These are phyloP conservation scores for Amazona finschi DNA, from an alignment of 2,797 vertebrate species.

Conservation along the genomic window DNA sequence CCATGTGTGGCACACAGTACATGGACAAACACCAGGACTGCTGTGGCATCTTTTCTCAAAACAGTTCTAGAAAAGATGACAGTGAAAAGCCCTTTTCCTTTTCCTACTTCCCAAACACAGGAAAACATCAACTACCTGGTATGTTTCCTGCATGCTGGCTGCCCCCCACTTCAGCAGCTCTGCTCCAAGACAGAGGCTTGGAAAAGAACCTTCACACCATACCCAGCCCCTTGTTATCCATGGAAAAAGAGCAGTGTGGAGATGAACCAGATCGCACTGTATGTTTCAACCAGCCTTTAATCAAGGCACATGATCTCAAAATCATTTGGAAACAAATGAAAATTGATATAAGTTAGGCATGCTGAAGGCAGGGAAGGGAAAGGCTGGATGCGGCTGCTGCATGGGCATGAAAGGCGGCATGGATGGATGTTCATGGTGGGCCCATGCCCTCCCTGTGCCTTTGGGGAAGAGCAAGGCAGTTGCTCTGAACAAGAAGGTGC, in stretches of 20 bases:
- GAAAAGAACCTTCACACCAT: not conserved
- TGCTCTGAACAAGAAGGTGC: not conserved
- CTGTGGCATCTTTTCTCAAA: not conserved
- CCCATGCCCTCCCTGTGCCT: not conserved
- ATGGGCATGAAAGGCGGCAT: not conserved
- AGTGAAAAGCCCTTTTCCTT: not conserved
- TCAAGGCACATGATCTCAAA: not conserved
- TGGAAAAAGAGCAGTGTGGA: rapidly evolving
- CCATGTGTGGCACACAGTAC: rapidly evolving
- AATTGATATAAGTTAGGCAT: not conserved
- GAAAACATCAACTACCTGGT: not conserved
- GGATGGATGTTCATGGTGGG: not conserved
- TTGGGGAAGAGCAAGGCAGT: not conserved
- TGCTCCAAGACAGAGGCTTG: not conserved
- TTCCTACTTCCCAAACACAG: not conserved
- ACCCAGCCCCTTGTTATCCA: not conserved
- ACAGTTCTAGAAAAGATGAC: rapidly evolving
- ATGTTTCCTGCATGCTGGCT: rapidly evolving
- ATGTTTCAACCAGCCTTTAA: not conserved
- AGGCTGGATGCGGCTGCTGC: not conserved
- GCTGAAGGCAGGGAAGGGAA: not conserved
- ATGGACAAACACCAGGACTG: not conserved
- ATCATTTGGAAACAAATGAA: not conserved
- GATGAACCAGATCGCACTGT: not conserved
- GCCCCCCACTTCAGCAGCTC: not conserved